Conservation (phyloP, 2,113 vertebrate species). For the Syrmaticus mikado region DNA sequence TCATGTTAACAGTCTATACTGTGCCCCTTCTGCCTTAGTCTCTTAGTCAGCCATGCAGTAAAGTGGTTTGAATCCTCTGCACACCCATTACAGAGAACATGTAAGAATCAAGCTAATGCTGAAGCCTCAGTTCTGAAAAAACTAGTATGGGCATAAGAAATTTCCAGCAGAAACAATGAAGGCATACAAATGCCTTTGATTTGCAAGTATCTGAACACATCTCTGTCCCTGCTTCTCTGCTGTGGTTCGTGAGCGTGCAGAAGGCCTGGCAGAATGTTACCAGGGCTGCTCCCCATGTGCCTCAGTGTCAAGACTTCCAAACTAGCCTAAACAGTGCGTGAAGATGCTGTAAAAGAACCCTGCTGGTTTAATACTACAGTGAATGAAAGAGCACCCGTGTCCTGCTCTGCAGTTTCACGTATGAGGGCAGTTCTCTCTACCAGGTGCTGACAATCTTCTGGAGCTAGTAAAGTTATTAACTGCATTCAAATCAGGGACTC, state of each 20-base stretch:
- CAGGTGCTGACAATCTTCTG: background rate
- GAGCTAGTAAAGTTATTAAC: background rate
- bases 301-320: background rate
- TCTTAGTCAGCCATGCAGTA: background rate
- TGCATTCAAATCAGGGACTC: background rate
- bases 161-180: background rate
- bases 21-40: background rate
- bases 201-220: rapidly evolving
- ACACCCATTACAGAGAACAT: background rate
- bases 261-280: background rate
- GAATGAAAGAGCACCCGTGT: background rate
- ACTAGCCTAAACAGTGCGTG: background rate
- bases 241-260: rapidly evolving
- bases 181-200: background rate
- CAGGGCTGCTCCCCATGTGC: background rate
- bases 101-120: background rate
- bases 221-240: background rate
- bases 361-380: background rate
- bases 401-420: background rate
- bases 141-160: background rate
- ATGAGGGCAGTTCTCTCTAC: background rate
- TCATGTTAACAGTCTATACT: background rate
- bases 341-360: background rate
- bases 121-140: background rate
- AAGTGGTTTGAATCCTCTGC: background rate